A percentile compares a stretch with the other conserved stretches of the same genome.
Evolutionary conservation across 2,113 vertebrate genomes (phyloP).

Genomic region (Sialia sialis): DNA sequence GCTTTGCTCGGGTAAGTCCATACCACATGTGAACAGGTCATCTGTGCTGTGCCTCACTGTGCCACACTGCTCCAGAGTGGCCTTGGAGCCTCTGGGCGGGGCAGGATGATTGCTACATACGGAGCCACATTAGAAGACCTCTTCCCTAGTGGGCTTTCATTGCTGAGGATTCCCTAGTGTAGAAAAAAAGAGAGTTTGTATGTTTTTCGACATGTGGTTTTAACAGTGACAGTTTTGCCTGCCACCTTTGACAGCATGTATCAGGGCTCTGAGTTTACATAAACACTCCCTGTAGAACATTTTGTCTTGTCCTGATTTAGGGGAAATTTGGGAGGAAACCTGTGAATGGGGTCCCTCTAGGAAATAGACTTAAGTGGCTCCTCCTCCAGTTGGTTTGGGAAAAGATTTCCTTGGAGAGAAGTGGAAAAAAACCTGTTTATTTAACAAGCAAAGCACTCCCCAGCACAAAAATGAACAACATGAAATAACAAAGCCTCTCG

Average conservation of each 20-base stretch:
- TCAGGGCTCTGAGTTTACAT: neutral
- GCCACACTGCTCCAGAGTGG: accelerated
- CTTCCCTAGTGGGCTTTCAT: neutral
- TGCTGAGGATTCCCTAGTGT: neutral
- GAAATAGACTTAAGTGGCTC: too few relatives aligned
- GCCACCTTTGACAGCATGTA: neutral
- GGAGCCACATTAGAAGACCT: neutral
- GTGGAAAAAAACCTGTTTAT: too few relatives aligned
- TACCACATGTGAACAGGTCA: neutral
- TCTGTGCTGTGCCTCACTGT: neutral
- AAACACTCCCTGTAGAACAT: neutral
- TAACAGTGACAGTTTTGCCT: neutral
- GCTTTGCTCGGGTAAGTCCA: neutral
- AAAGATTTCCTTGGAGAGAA: too few relatives aligned
- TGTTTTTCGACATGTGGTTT: neutral
- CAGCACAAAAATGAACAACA: too few relatives aligned
- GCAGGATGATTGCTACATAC: neutral
- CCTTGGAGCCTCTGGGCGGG: neutral
- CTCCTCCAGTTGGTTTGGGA: too few relatives aligned
- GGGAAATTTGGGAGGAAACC: too few relatives aligned
- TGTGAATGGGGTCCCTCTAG: too few relatives aligned
- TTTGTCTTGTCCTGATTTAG: neutral
- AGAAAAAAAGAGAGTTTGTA: neutral
- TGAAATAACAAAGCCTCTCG: too few relatives aligned
- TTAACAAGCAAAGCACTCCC: too few relatives aligned